Percentiles rank a stretch among this genome's conserved stretches.
phyloP scores from a whole-genome alignment of 2,888 invertebrate genomes.

The Nemotelus pantherinus region DNA sequence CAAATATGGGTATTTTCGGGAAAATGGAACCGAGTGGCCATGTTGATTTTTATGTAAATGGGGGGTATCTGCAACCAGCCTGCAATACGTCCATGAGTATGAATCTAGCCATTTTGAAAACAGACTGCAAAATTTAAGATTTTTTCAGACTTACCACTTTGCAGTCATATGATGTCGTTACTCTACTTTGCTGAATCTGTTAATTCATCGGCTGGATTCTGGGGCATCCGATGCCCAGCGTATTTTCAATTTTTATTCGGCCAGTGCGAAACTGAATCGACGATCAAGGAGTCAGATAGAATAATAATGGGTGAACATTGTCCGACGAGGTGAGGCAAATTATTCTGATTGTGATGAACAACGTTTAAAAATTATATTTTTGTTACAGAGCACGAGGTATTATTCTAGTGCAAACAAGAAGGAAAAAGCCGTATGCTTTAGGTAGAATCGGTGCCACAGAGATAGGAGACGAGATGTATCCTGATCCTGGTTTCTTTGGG shows the following conservation, averaged over 20 bases:
- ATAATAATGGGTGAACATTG: conserved; percentile 55
- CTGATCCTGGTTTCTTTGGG: conserved; percentile 20
- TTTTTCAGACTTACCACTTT: conserved; percentile 54
- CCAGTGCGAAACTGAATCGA: conserved; percentile 53
- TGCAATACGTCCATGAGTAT: conserved; percentile 54
- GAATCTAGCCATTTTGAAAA: background rate
- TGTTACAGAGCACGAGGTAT: conserved; percentile 53
- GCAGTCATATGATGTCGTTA: conserved; percentile 56
- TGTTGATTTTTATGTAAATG: conserved; percentile 74
- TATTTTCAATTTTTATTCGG: conserved; percentile 56
- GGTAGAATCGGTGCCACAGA: conserved; percentile 48
- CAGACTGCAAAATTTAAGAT: background rate
- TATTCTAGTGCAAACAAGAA: conserved; percentile 53
- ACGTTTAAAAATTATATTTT: background rate
- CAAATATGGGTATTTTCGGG: conserved; percentile 70
- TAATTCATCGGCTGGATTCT: conserved; percentile 52
- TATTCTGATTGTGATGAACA: background rate
- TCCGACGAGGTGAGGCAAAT: conserved; percentile 52
- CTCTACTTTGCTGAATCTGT: conserved; percentile 56
- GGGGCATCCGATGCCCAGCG: conserved; percentile 54
- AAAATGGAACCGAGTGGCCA: conserved; percentile 70
- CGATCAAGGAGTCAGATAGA: conserved; percentile 50
- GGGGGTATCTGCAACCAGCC: conserved; percentile 57
- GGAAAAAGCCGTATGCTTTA: conserved; percentile 53
- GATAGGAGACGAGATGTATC: conserved; percentile 36